Conservation (phyloP, 2,797 vertebrate genomes). For the Eptatretus atami region DNA sequence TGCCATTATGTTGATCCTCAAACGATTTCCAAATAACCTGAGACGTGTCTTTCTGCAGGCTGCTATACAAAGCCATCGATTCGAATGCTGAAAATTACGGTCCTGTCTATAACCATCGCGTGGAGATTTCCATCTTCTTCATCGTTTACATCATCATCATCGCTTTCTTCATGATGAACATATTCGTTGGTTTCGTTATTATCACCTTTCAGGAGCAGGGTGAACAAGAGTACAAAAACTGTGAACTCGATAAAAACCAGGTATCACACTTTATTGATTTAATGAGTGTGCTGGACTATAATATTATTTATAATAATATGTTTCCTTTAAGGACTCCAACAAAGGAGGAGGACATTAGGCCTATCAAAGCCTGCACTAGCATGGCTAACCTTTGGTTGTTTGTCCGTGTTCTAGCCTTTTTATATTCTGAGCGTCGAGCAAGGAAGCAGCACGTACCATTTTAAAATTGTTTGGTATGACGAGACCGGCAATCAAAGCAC, state of each 20-base stretch:
- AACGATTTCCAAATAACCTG: neutral
- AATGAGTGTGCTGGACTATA: too few species aligned
- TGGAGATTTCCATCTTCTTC: slow-evolving; percentile 97
- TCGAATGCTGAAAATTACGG: slow-evolving; percentile 79
- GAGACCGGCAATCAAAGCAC: too few species aligned
- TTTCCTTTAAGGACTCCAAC: too few species aligned
- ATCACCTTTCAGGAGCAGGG: slow-evolving; percentile 98
- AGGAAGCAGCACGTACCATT: too few species aligned
- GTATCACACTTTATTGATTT: slow-evolving; percentile 16
- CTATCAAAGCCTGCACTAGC: too few species aligned
- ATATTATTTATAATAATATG: too few species aligned
- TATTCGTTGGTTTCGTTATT: slow-evolving; percentile 98
- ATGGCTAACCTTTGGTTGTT: too few species aligned
- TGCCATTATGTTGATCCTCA: too few species aligned
- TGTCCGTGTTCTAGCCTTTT: too few species aligned
- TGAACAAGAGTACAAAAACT: slow-evolving; percentile 98
- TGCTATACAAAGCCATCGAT: slow-evolving; percentile 89
- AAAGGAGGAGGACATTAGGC: too few species aligned
- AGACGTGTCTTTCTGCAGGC: slow-evolving; percentile 17
- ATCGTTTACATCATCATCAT: slow-evolving; percentile 99
- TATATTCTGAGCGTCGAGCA: too few species aligned
- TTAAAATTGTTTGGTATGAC: too few species aligned
- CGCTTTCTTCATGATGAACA: slow-evolving; percentile 99
- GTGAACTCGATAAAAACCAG: slow-evolving; percentile 99
- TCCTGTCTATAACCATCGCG: slow-evolving; percentile 82